Percentiles rank a stretch among this genome's conserved stretches.
phyloP scores from a whole-genome alignment of 2,113 vertebrate genomes.

The Rostratula benghalensis region DNA sequence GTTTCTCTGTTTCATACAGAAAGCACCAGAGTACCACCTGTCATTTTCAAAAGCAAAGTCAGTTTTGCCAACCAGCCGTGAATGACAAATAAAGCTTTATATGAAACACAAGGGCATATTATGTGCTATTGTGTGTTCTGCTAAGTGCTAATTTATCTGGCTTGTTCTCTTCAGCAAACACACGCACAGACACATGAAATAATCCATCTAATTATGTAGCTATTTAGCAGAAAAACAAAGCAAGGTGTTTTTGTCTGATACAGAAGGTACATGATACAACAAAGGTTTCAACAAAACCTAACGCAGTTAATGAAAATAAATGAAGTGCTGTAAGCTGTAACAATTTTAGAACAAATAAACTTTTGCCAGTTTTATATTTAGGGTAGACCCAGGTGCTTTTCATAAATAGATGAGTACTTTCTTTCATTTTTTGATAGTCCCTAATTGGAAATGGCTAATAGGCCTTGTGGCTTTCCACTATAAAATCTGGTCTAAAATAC shows the following conservation, averaged over 20 bases:
- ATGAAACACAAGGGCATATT: conserved; percentile 85
- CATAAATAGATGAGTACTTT: conserved; percentile 78
- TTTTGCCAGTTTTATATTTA: conserved; percentile 78
- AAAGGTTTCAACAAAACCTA: conserved; percentile 78
- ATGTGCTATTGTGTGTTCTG: conserved; percentile 82
- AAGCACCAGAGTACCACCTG: conserved; percentile 85
- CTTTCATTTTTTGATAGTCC: conserved; percentile 74
- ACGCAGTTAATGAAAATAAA: conserved; percentile 75
- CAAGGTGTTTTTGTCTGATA: conserved; percentile 79
- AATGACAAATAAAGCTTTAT: conserved; percentile 87
- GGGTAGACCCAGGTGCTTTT: conserved; percentile 79
- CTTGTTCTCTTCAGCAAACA: conserved; percentile 84
- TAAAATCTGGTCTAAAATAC: conserved; percentile 75
- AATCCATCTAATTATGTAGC: conserved; percentile 85
- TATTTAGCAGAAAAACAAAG: conserved; percentile 84
- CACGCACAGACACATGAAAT: conserved; percentile 80
- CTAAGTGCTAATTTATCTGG: conserved; percentile 90
- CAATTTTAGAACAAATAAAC: conserved; percentile 81
- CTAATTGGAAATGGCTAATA: conserved; percentile 80
- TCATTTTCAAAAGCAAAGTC: conserved; percentile 87
- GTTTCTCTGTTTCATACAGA: conserved; percentile 76
- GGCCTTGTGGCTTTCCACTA: conserved; percentile 70
- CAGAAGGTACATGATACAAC: conserved; percentile 79
- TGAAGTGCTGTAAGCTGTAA: conserved; percentile 74
- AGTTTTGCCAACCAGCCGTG: conserved; percentile 85